A percentile compares a stretch with the other conserved stretches of the same genome.
These are phyloP conservation scores for Anoncus sp. DNA, from an alignment of 2,888 invertebrate genomes.

Conservation along the genomic window DNA sequence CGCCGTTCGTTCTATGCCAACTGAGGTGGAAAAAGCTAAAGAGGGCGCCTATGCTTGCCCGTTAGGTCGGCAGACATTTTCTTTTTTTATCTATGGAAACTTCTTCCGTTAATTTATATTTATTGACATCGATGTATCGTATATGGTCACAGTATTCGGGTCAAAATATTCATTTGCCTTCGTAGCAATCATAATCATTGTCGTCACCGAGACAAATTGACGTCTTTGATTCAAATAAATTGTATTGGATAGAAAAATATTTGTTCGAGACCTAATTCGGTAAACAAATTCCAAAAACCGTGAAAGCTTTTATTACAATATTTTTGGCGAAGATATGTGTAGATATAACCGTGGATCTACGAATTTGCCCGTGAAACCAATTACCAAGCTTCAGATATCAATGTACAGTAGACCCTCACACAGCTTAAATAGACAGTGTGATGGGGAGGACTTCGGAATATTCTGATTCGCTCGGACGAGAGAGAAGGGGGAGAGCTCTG, in stretches of 20 bases:
- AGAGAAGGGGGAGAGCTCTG: no score
- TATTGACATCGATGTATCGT: neutral
- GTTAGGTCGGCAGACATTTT: constrained; percentile 40
- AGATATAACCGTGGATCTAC: no score
- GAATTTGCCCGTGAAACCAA: no score
- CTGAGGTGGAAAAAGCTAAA: constrained; percentile 52
- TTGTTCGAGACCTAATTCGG: neutral
- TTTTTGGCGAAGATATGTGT: no score
- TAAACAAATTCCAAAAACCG: neutral
- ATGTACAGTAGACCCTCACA: no score
- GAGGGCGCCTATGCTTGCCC: constrained; percentile 30
- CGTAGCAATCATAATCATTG: neutral
- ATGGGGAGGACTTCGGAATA: no score
- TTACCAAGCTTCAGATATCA: no score
- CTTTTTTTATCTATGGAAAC: constrained; percentile 1
- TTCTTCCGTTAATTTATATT: constrained; percentile 1
- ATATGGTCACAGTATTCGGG: neutral
- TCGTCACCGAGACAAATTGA: neutral
- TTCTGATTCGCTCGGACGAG: no score
- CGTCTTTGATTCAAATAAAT: neutral
- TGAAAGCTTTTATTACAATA: neutral
- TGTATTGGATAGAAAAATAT: neutral
- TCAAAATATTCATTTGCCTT: neutral
- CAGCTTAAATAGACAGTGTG: no score
- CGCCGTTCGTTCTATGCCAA: constrained; percentile 57